Evolutionary conservation across 2,888 invertebrate genomes (phyloP), one percentile per base, ranked within the genome.

Genomic region (Synergus gifuensis): DNA sequence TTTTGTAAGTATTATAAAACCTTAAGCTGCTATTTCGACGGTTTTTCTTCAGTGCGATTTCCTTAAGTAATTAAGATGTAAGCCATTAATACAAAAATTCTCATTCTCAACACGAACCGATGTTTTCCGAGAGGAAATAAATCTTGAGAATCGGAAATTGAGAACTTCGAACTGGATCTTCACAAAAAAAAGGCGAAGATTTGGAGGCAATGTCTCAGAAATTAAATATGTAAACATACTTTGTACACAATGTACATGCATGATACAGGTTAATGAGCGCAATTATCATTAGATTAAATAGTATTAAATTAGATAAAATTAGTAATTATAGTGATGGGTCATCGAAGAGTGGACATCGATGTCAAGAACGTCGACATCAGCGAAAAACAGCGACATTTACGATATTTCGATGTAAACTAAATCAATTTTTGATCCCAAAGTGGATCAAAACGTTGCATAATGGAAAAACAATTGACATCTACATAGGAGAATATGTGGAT

Each of bases 181-280:
- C 54, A n/a, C 46, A 28, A 28, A 54, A 18, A 54, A 54, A 54
- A 54, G 16, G 9, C 7, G 9, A 54, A 54, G 54, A 54, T 16
- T 5, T 18, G 16, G 16, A 14, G 4, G 4, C 12, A 63, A 36
- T 63, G 28, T 14, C 28, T 14, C 16, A 63, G 36, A n/a, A 66
- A 9, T 66, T 66, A 66, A 66, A 28, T 63, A 28, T 5, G 16
- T 42, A 66, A 66, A 66, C 16, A 73, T 36, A 54, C 73, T 73
- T 73, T 73, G 54, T 73, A 73, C 73, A 54, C 73, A 54, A 54
- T 73, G 54, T 73, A 73, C 73, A 73, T 73, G 49, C 8, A 73
- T 9, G 8, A 40, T 18, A 28, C 3, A 40, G 18, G n/a, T 54
- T 73, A 73, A 73, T 73, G 49, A 54, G 49, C 73, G 73, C n/a